These are phyloP conservation scores for Merops nubicus DNA, from an alignment of 2,113 vertebrate species.

Conservation along the genomic window DNA sequence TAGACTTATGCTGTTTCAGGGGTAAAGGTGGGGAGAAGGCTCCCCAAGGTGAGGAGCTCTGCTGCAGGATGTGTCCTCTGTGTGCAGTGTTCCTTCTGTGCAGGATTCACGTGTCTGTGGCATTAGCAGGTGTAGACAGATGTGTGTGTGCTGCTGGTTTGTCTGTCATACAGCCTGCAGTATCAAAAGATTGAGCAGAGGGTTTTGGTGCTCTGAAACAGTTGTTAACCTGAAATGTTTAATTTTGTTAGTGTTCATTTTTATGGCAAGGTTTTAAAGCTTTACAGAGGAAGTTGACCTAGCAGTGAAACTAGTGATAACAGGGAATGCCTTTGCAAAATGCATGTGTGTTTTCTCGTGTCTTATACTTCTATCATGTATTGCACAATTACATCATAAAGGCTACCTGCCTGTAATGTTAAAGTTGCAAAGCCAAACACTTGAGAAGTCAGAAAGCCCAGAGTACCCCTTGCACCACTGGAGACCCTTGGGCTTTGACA, in stretches of 20 bases:
- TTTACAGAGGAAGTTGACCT: neutral
- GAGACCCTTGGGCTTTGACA: neutral
- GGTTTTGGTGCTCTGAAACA: neutral
- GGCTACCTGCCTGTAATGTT: neutral
- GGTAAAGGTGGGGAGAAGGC: neutral
- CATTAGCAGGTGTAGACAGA: neutral
- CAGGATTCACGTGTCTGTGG: accelerated
- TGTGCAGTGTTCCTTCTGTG: neutral
- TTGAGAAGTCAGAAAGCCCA: neutral
- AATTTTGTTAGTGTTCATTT: neutral
- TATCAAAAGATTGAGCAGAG: neutral
- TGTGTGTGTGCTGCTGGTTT: neutral
- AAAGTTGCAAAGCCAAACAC: neutral
- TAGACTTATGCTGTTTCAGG: neutral
- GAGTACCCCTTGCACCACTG: neutral
- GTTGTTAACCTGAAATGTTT: neutral
- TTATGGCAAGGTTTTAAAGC: neutral
- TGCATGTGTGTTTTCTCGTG: accelerated
- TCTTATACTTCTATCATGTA: neutral
- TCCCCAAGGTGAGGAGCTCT: neutral
- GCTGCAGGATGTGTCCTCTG: neutral
- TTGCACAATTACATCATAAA: neutral
- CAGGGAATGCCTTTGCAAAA: neutral
- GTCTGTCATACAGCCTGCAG: neutral
- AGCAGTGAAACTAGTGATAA: neutral